Percentiles rank a stretch among this genome's conserved stretches.
Conservation (phyloP, 23 tunicate genomes). For the Botrylloides violaceus region DNA sequence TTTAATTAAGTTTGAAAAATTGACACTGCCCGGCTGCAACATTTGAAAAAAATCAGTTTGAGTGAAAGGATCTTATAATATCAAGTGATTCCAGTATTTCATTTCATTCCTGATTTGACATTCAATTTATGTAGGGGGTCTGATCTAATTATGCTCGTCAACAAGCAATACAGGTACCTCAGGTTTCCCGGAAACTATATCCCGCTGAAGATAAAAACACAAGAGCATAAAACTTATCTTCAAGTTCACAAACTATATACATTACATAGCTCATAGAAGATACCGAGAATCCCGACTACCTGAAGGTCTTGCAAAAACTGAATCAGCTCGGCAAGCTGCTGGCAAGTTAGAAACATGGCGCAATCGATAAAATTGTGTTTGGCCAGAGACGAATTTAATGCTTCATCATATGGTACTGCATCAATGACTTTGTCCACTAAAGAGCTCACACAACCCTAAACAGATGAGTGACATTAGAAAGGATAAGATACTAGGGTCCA, state of each 20-base stretch:
- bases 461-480: too few relatives aligned
- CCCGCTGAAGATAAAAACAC: background rate
- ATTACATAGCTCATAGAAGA: background rate
- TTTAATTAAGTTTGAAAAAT: too few relatives aligned
- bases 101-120: too few relatives aligned
- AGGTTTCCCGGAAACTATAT: background rate
- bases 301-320: constrained; percentile 54
- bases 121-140: too few relatives aligned
- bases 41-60: too few relatives aligned
- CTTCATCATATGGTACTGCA: constrained; percentile 30
- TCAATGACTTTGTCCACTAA: constrained; percentile 64
- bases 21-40: too few relatives aligned
- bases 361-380: constrained; percentile 24
- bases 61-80: too few relatives aligned
- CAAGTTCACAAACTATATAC: background rate
- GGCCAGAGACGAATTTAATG: constrained; percentile 7
- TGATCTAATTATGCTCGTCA: background rate
- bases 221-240: background rate
- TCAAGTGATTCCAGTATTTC: too few relatives aligned
- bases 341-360: constrained; percentile 48
- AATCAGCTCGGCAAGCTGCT: constrained; percentile 59
- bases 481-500: too few relatives aligned
- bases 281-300: constrained; percentile 15
- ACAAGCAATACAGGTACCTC: background rate
- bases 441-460: constrained; percentile 22